phyloP scores from a whole-genome alignment of 2,113 vertebrate species.

The Salvator merianae region DNA sequence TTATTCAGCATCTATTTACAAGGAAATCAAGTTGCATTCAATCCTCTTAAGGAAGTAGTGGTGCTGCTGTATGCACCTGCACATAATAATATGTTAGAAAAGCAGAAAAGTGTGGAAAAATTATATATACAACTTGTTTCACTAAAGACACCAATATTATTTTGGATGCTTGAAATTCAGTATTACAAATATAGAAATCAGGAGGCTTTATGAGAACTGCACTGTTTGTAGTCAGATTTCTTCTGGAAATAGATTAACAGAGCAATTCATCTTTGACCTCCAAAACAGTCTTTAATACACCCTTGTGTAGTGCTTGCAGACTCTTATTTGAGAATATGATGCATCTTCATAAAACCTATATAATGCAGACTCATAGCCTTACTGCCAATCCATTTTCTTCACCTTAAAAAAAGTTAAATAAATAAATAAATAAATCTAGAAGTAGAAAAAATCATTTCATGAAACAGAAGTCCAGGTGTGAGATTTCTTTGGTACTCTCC shows the following conservation, averaged over 20 bases:
- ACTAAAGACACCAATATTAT: neutral
- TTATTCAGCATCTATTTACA: neutral
- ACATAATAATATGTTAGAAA: neutral
- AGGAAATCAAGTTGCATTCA: neutral
- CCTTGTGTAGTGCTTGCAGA: too few species aligned
- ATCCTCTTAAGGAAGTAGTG: rapidly evolving
- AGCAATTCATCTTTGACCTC: neutral
- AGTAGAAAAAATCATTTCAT: too few species aligned
- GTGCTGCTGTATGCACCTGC: neutral
- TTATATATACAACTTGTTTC: neutral
- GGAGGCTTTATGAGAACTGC: neutral
- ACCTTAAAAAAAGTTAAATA: too few species aligned
- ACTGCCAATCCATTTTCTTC: too few species aligned
- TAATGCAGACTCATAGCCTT: too few species aligned
- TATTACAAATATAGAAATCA: neutral
- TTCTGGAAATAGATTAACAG: neutral
- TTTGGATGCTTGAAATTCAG: neutral
- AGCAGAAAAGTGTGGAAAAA: neutral
- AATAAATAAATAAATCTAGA: too few species aligned
- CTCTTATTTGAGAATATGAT: too few species aligned
- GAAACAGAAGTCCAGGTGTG: too few species aligned
- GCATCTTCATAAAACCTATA: too few species aligned
- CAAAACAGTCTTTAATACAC: too few species aligned
- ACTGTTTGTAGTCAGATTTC: neutral
- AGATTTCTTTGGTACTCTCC: too few species aligned